Conservation (phyloP, 2,113 vertebrate genomes). For the Zosterops hypoxanthus region DNA sequence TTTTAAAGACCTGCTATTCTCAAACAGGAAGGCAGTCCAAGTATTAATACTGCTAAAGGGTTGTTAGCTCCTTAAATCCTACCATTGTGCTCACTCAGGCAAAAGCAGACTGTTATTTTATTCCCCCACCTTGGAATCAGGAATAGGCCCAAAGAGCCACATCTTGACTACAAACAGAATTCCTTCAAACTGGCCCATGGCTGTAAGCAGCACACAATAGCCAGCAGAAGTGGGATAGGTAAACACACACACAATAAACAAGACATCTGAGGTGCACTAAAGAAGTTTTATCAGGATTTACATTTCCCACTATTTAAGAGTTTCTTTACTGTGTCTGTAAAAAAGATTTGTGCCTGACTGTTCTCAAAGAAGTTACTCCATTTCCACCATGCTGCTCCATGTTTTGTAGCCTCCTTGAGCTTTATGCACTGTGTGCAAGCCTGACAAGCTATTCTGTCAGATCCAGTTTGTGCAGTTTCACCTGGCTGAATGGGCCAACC, state of each 20-base stretch:
- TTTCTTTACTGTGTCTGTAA: background rate
- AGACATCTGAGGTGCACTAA: background rate
- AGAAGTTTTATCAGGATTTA: background rate
- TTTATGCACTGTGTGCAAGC: background rate
- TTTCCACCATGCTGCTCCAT: background rate
- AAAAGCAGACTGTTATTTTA: background rate
- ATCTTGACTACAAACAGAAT: background rate
- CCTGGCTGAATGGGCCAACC: background rate
- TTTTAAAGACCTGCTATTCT: background rate
- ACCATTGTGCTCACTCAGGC: background rate
- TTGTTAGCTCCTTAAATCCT: background rate
- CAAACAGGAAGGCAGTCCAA: background rate
- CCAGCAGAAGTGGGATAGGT: background rate
- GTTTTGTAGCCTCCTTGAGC: background rate
- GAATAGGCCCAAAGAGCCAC: background rate
- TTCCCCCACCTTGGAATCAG: fast-evolving
- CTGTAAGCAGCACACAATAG: background rate
- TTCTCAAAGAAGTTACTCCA: background rate
- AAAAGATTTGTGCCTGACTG: background rate
- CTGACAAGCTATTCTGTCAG: background rate
- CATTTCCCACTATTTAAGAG: background rate
- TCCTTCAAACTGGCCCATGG: background rate
- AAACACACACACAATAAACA: background rate
- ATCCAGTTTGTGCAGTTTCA: background rate
- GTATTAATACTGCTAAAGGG: background rate